These are phyloP conservation scores for Synergus gifuensis DNA, from an alignment of 2,888 invertebrate species.

Conservation along the genomic window DNA sequence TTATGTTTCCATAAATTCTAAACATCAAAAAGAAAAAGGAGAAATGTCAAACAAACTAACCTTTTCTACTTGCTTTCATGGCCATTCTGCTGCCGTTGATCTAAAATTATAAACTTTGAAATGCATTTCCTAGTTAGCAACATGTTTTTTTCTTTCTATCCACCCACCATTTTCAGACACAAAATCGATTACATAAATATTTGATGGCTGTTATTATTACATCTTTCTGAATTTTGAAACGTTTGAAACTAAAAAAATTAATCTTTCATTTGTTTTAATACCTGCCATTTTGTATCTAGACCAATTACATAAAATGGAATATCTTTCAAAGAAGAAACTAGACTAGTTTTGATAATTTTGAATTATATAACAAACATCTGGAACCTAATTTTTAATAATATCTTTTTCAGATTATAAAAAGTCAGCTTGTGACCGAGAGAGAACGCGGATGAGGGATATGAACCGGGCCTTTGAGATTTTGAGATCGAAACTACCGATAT, in stretches of 20 bases:
- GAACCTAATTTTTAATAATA: not conserved
- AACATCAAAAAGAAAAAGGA: no score
- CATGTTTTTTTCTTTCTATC: not conserved
- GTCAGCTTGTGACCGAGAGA: slow-evolving; percentile 90
- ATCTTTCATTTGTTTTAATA: not conserved
- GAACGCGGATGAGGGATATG: slow-evolving; percentile 92
- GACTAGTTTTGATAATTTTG: no score
- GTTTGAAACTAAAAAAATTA: not conserved
- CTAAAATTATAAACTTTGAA: not conserved
- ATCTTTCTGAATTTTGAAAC: not conserved
- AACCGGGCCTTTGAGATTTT: slow-evolving; percentile 89
- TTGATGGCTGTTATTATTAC: not conserved
- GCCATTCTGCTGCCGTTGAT: slow-evolving; percentile 11
- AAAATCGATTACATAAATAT: not conserved
- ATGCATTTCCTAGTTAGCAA: not conserved
- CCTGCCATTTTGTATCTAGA: not conserved
- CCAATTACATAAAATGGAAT: not conserved
- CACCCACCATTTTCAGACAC: not conserved
- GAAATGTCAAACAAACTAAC: slow-evolving; percentile 52
- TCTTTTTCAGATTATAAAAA: slow-evolving; percentile 86
- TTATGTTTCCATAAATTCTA: not conserved
- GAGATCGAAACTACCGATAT: slow-evolving; percentile 86
- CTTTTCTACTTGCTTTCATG: slow-evolving; percentile 64
- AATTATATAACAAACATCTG: no score
- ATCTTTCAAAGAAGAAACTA: not conserved